These are phyloP conservation scores for Dromiciops gliroides DNA, from an alignment of 2,113 vertebrate species.

Conservation along the genomic window DNA sequence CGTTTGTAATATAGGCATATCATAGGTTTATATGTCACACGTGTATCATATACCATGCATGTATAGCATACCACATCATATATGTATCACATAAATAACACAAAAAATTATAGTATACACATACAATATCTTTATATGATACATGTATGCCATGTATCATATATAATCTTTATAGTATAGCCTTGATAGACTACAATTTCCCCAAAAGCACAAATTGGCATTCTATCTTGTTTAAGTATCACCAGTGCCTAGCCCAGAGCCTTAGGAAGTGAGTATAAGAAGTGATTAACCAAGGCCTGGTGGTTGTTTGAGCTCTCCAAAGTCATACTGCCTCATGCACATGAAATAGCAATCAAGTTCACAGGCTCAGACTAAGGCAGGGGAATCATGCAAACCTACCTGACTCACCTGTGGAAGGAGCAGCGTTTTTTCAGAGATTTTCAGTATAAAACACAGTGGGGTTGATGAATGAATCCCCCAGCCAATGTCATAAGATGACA, in stretches of 20 bases:
- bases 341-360: background rate
- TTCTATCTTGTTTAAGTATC: background rate
- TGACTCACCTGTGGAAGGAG: no score
- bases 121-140: no score
- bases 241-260: background rate
- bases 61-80: no score
- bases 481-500: background rate
- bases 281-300: background rate
- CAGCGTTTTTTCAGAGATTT: no score
- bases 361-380: background rate
- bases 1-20: no score
- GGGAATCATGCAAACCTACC: no score
- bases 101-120: no score
- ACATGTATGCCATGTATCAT: no score
- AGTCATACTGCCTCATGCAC: background rate
- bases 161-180: background rate
- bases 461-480: background rate
- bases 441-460: background rate
- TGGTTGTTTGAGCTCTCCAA: background rate
- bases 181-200: background rate
- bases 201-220: background rate
- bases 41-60: no score
- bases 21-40: no score
- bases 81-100: no score
- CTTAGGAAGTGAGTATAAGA: background rate